phyloP scores from a whole-genome alignment of 2,888 invertebrate species.

The Cerceris ruficornis region DNA sequence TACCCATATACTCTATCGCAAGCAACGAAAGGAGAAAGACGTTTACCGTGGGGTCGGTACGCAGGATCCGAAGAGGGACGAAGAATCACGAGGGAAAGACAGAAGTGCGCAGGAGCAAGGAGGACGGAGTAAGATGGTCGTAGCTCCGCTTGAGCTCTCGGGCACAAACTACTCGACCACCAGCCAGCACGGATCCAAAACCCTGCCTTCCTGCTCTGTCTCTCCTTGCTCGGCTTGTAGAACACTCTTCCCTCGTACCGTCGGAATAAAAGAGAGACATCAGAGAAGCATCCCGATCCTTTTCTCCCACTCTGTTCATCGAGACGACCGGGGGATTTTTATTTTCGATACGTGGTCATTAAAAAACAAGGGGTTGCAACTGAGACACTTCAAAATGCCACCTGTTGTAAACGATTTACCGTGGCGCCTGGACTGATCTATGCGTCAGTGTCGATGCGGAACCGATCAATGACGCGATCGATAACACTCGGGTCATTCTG shows the following conservation, averaged over 20 bases:
- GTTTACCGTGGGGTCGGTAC: slow-evolving; percentile 40
- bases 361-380: neutral
- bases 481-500: no score
- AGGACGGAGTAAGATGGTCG: slow-evolving; percentile 65
- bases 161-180: slow-evolving; percentile 81
- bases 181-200: slow-evolving; percentile 77
- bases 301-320: neutral
- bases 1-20: slow-evolving; percentile 41
- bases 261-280: slow-evolving; percentile 13
- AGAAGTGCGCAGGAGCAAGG: slow-evolving; percentile 45
- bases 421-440: neutral
- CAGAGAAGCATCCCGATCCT: slow-evolving; percentile 4
- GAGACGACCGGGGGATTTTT: neutral
- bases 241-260: slow-evolving; percentile 9
- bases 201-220: slow-evolving; percentile 50
- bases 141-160: slow-evolving; percentile 70
- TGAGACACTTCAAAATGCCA: neutral
- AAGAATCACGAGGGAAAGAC: slow-evolving; percentile 41
- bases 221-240: slow-evolving; percentile 28
- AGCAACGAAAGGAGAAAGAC: slow-evolving; percentile 46
- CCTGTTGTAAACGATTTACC: neutral
- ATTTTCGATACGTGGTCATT: neutral
- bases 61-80: slow-evolving; percentile 52
- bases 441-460: no score
- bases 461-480: no score